phyloP scores from a whole-genome alignment of 2,888 invertebrate genomes.

The Dynastes hyllus region DNA sequence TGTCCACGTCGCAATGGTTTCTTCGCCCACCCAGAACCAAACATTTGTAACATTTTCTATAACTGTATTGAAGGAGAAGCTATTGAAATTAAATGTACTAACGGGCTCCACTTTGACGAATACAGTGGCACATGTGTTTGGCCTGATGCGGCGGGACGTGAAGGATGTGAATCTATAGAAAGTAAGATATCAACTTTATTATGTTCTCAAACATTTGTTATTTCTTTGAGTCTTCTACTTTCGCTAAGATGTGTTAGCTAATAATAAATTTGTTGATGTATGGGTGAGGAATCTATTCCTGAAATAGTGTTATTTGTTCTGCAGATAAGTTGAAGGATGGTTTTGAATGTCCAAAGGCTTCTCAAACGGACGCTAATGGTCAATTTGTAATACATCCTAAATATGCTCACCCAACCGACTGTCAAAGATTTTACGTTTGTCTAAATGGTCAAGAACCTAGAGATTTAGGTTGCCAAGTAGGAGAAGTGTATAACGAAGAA shows the following conservation, averaged over 20 bases:
- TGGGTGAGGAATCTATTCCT: not conserved
- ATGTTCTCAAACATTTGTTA: not conserved
- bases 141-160: constrained; percentile 86
- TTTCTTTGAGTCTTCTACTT: not conserved
- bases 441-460: constrained; percentile 90
- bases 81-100: constrained; percentile 87
- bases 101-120: constrained; percentile 92
- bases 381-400: constrained; percentile 87
- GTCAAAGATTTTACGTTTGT: constrained; percentile 94
- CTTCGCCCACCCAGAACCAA: constrained; percentile 90
- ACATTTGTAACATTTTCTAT: constrained; percentile 89
- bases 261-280: not conserved
- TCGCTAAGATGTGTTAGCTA: not conserved
- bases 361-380: constrained; percentile 79
- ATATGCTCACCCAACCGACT: constrained; percentile 89
- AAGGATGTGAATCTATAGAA: constrained; percentile 76
- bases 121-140: constrained; percentile 92
- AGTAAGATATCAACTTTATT: constrained; percentile 62
- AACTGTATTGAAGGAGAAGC: constrained; percentile 92
- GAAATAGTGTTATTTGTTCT: constrained; percentile 58
- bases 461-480: constrained; percentile 88
- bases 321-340: constrained; percentile 86
- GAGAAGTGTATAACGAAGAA: constrained; percentile 94
- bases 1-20: constrained; percentile 93
- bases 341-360: constrained; percentile 87